Conservation (phyloP, 2,113 vertebrate genomes). For the Physeter macrocephalus region DNA sequence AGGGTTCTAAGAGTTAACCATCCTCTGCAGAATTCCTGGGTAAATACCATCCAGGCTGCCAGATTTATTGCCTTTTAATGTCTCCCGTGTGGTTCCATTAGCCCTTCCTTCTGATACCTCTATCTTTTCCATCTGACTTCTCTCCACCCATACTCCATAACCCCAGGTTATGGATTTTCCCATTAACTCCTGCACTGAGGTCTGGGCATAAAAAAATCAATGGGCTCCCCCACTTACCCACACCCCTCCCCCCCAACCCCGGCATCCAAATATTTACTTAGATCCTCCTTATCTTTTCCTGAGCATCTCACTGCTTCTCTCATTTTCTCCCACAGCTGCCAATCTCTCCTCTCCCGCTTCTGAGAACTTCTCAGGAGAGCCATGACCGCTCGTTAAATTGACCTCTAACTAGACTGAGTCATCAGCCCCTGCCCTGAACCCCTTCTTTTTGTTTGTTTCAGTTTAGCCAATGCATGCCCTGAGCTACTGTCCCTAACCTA, state of each 20-base stretch:
- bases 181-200: background rate
- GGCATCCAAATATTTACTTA: background rate
- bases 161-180: background rate
- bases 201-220: background rate
- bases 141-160: background rate
- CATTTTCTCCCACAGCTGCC: background rate
- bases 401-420: background rate
- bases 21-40: conserved; percentile 40
- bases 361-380: background rate
- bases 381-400: background rate
- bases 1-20: conserved; percentile 19
- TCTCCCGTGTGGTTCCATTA: conserved; percentile 43
- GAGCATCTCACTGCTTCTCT: background rate
- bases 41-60: conserved; percentile 40
- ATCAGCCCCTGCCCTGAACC: background rate
- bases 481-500: background rate
- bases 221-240: background rate
- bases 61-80: conserved; percentile 66
- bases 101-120: conserved; percentile 6
- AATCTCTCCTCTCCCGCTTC: background rate
- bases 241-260: background rate
- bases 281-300: background rate
- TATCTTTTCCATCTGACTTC: conserved; percentile 41
- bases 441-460: background rate
- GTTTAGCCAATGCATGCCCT: background rate